phyloP scores from a whole-genome alignment of 2,888 invertebrate species.

The Ypsolopha sequella region DNA sequence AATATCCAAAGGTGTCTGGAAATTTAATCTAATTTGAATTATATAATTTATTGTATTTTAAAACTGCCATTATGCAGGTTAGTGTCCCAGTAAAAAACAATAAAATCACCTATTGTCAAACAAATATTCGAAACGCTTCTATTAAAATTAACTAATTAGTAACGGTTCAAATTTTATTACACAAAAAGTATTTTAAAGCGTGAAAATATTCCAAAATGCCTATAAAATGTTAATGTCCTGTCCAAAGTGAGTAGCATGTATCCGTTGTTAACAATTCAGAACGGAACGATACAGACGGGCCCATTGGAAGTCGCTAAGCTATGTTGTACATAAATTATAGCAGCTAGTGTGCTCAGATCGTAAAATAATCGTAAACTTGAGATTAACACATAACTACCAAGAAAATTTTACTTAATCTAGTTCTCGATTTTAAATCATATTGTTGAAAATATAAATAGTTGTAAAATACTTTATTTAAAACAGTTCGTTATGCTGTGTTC shows the following conservation, averaged over 20 bases:
- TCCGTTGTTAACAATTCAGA: background rate
- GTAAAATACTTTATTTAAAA: background rate
- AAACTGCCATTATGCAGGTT: too few relatives aligned
- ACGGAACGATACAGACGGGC: background rate
- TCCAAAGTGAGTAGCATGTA: slow-evolving; percentile 1
- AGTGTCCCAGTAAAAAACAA: too few relatives aligned
- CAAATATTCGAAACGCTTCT: too few relatives aligned
- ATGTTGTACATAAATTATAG: slow-evolving; percentile 40
- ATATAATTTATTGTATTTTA: too few relatives aligned
- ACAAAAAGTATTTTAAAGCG: background rate
- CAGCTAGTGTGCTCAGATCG: slow-evolving; percentile 29
- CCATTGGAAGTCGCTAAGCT: slow-evolving; percentile 36
- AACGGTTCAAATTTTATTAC: too few relatives aligned
- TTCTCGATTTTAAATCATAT: background rate
- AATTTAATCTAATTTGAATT: too few relatives aligned
- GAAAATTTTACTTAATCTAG: background rate
- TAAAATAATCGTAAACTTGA: slow-evolving; percentile 51
- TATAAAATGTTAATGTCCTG: slow-evolving; percentile 15
- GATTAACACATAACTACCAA: slow-evolving; percentile 21
- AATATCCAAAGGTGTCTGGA: too few relatives aligned
- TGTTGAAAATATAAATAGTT: background rate
- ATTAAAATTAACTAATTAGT: too few relatives aligned
- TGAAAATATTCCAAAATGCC: background rate
- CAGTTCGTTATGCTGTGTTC: too few relatives aligned
- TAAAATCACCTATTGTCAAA: too few relatives aligned